Evolutionary conservation across 2,888 invertebrate genomes (phyloP).

Genomic region (Pachliopta kotzebuea): DNA sequence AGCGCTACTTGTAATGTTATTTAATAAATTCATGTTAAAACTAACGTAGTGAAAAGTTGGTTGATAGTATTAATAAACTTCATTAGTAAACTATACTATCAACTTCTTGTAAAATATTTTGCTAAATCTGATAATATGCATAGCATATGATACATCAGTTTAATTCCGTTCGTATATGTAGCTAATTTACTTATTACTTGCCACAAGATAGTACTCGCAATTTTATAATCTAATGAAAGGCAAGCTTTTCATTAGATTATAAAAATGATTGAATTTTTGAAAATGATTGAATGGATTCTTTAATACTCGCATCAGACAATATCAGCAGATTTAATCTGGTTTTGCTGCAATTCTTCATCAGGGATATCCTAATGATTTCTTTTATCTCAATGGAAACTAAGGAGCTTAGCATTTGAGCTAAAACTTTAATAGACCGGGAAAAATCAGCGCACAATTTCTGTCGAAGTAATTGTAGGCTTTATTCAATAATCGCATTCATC

Average conservation of each 20-base stretch:
- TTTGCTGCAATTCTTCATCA: background rate
- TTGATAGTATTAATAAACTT: too few species aligned
- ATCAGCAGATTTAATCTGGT: background rate
- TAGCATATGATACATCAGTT: too few species aligned
- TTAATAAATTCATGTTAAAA: too few species aligned
- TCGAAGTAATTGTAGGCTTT: background rate
- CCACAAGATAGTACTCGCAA: background rate
- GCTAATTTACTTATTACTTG: too few species aligned
- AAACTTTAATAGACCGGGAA: background rate
- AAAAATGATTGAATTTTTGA: background rate
- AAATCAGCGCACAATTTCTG: background rate
- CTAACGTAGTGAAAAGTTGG: too few species aligned
- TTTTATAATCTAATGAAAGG: background rate
- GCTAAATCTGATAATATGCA: too few species aligned
- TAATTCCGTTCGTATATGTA: too few species aligned
- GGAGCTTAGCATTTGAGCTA: background rate
- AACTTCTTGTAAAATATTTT: too few species aligned
- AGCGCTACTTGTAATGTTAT: too few species aligned
- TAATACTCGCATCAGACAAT: background rate
- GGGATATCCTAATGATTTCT: background rate
- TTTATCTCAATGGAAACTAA: constrained; percentile 1
- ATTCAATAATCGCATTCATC: background rate
- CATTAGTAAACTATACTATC: too few species aligned
- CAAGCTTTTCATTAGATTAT: background rate
- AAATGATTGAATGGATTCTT: background rate